phyloP scores from a whole-genome alignment of 2,888 invertebrate species.

The Microplitis manilae region DNA sequence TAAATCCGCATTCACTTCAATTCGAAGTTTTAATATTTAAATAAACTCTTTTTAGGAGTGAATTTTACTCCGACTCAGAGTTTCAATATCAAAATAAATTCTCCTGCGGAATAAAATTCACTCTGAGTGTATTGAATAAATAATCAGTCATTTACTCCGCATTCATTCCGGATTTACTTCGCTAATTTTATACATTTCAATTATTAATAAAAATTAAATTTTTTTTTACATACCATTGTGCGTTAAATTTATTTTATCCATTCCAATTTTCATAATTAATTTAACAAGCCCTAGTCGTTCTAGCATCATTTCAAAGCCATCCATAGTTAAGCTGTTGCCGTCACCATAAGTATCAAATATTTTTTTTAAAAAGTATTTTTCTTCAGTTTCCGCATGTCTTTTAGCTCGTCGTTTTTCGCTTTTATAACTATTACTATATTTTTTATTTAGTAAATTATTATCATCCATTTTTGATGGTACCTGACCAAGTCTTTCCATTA shows the following conservation, averaged over 20 bases:
- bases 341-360: conserved; percentile 81
- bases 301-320: conserved; percentile 81
- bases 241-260: conserved; percentile 35
- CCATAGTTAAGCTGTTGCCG: conserved; percentile 77
- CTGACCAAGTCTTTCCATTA: conserved; percentile 60
- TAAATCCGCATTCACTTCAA: too few species aligned
- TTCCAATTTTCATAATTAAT: conserved; percentile 72
- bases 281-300: conserved; percentile 75
- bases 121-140: too few species aligned
- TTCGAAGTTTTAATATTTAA: too few species aligned
- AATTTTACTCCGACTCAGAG: too few species aligned
- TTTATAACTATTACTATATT: conserved; percentile 34
- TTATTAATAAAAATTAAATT: neutral
- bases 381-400: conserved; percentile 68
- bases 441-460: conserved; percentile 7
- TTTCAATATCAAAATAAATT: too few species aligned
- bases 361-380: conserved; percentile 77
- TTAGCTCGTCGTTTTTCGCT: conserved; percentile 48
- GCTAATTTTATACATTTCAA: neutral
- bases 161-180: too few species aligned
- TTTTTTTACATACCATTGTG: conserved; percentile 25
- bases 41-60: too few species aligned
- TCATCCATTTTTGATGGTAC: conserved; percentile 20
- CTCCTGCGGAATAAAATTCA: too few species aligned
- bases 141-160: too few species aligned